Percentiles rank a stretch among this genome's conserved stretches.
These are phyloP conservation scores for Microchrysa polita DNA, from an alignment of 2,888 invertebrate genomes.

Conservation along the genomic window DNA sequence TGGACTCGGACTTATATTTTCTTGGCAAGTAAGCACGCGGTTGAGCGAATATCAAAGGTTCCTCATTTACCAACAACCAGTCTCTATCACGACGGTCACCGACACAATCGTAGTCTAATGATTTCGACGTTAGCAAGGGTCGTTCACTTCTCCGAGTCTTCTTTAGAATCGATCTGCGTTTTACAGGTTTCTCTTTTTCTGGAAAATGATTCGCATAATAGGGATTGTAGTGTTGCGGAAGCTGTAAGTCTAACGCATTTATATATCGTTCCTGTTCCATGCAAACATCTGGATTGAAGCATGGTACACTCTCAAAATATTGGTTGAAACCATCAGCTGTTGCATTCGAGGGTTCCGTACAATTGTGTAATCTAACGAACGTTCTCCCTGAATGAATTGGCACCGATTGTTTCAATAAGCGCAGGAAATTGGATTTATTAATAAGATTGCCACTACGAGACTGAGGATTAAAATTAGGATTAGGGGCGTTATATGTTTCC, in stretches of 20 bases:
- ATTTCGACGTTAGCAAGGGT: conserved; percentile 60
- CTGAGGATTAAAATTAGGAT: conserved; percentile 27
- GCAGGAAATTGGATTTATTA: conserved; percentile 37
- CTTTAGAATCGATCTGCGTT: conserved; percentile 44
- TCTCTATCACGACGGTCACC: neutral
- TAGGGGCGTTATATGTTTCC: conserved; percentile 20
- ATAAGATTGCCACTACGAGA: conserved; percentile 43
- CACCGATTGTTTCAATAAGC: conserved; percentile 53
- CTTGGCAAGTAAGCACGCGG: conserved; percentile 52
- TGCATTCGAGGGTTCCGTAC: conserved; percentile 62
- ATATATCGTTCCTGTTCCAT: conserved; percentile 58
- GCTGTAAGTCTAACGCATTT: conserved; percentile 57
- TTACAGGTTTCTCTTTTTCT: neutral
- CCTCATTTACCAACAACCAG: conserved; percentile 46
- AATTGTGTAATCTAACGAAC: conserved; percentile 60
- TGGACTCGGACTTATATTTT: conserved; percentile 62
- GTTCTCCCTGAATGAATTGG: conserved; percentile 55
- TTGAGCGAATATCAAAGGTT: conserved; percentile 46
- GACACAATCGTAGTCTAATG: conserved; percentile 62
- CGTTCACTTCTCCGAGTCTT: conserved; percentile 57
- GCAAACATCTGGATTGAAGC: conserved; percentile 52
- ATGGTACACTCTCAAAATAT: neutral
- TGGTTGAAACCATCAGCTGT: conserved; percentile 56
- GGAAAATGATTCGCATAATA: neutral
- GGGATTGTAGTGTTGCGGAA: conserved; percentile 17